Conservation (phyloP, 2,888 invertebrate genomes). For the Allacma fusca region DNA sequence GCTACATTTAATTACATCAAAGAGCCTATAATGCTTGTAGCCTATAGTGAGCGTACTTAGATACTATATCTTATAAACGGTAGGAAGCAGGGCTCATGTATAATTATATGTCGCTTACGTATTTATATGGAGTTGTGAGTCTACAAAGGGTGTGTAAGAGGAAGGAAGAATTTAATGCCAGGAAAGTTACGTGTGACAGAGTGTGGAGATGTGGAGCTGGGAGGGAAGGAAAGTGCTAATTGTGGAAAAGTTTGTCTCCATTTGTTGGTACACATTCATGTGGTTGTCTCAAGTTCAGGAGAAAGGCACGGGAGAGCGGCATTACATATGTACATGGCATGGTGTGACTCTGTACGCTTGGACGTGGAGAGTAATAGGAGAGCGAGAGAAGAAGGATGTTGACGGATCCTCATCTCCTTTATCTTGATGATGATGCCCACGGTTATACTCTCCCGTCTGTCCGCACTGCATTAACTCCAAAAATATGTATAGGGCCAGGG, state of each 20-base stretch:
- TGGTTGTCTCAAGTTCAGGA: conserved; percentile 25
- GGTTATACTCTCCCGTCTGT: conserved; percentile 5
- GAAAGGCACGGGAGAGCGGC: neutral
- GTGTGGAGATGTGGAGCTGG: neutral
- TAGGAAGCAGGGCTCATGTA: too few species aligned
- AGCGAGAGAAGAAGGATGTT: conserved; percentile 22
- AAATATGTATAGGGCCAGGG: neutral
- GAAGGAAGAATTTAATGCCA: neutral
- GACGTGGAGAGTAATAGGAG: conserved; percentile 6
- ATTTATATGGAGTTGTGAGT: too few species aligned
- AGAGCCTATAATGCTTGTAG: too few species aligned
- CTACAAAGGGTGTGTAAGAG: too few species aligned
- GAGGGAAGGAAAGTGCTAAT: conserved; percentile 36
- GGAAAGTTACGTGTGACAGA: neutral
- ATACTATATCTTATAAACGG: too few species aligned
- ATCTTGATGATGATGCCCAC: conserved; percentile 33
- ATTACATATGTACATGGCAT: conserved; percentile 4
- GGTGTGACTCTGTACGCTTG: too few species aligned
- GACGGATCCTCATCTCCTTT: conserved; percentile 24
- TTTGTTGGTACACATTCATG: conserved; percentile 48
- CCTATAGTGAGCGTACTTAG: too few species aligned
- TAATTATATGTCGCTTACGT: too few species aligned
- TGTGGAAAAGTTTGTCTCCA: conserved; percentile 48
- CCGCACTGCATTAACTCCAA: conserved; percentile 1
- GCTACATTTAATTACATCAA: too few species aligned